A percentile compares a stretch with the other conserved stretches of the same genome.
These are phyloP conservation scores for Hydrochoerus hydrochaeris DNA, from an alignment of 2,113 vertebrate species.

Conservation along the genomic window DNA sequence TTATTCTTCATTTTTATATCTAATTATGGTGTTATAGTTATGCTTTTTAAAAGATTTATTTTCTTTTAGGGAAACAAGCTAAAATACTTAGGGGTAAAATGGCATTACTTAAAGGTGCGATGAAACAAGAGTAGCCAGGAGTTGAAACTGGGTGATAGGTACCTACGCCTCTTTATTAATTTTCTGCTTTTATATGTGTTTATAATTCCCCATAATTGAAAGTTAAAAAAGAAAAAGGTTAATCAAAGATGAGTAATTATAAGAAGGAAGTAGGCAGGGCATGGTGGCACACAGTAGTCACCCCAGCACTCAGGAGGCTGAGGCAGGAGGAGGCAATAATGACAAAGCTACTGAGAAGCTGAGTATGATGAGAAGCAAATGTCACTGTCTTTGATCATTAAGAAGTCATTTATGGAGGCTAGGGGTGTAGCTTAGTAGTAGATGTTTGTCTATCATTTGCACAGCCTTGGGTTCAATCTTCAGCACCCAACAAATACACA, in stretches of 20 bases:
- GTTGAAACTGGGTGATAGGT: not conserved
- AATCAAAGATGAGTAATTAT: not conserved
- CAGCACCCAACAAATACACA: not conserved
- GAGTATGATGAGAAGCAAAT: not conserved
- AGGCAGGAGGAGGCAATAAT: not conserved
- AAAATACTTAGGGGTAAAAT: not conserved
- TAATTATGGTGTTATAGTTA: not conserved
- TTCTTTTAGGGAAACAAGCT: not conserved
- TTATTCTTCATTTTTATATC: not conserved
- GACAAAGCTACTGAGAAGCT: not conserved
- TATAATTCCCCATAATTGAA: not conserved
- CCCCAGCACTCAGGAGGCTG: not conserved
- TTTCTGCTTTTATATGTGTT: not conserved
- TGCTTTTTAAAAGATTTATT: not conserved
- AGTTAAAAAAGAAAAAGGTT: not conserved
- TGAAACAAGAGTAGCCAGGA: not conserved
- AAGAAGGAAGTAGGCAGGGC: not conserved
- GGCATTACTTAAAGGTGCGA: not conserved
- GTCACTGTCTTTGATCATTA: not conserved
- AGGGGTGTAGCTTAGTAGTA: not conserved
- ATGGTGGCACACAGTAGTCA: not conserved
- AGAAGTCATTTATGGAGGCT: not conserved
- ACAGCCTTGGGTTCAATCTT: not conserved
- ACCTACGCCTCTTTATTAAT: not conserved
- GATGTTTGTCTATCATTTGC: not conserved